These are phyloP conservation scores for Amazona ochrocephala DNA, from an alignment of 2,797 vertebrate species.

Conservation along the genomic window DNA sequence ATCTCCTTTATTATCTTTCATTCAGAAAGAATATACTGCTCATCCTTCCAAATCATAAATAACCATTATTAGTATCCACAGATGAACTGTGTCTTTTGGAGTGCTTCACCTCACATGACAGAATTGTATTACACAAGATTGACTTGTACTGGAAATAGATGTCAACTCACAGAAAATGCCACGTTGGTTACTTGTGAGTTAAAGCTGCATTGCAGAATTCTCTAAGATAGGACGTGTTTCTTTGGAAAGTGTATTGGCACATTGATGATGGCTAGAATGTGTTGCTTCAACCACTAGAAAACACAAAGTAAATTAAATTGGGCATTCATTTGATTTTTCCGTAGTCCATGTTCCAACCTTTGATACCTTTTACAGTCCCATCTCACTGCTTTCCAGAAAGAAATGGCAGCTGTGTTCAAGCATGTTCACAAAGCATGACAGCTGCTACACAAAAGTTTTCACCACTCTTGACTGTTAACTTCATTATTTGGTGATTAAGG, in stretches of 20 bases:
- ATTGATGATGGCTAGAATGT: not conserved
- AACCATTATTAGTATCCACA: not conserved
- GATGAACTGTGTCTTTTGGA: not conserved
- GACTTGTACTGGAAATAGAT: not conserved
- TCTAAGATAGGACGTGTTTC: not conserved
- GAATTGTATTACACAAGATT: not conserved
- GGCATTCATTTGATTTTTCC: not conserved
- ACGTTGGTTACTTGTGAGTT: not conserved
- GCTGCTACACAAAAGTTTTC: not conserved
- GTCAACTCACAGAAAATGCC: not conserved
- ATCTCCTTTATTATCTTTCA: not conserved
- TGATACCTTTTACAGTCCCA: not conserved
- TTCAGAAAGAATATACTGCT: not conserved
- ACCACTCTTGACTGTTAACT: not conserved
- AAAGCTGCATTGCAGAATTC: not conserved
- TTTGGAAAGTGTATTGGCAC: not conserved
- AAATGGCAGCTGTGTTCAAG: not conserved
- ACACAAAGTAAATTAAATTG: not conserved
- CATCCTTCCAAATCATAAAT: not conserved
- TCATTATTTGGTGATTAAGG: not conserved
- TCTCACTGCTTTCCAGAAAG: not conserved
- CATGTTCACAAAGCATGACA: not conserved
- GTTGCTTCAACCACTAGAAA: not conserved
- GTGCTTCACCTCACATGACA: not conserved
- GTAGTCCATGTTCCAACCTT: not conserved